Evolutionary conservation across 2,797 vertebrate species (phyloP).

Genomic region (Coluber constrictor): DNA sequence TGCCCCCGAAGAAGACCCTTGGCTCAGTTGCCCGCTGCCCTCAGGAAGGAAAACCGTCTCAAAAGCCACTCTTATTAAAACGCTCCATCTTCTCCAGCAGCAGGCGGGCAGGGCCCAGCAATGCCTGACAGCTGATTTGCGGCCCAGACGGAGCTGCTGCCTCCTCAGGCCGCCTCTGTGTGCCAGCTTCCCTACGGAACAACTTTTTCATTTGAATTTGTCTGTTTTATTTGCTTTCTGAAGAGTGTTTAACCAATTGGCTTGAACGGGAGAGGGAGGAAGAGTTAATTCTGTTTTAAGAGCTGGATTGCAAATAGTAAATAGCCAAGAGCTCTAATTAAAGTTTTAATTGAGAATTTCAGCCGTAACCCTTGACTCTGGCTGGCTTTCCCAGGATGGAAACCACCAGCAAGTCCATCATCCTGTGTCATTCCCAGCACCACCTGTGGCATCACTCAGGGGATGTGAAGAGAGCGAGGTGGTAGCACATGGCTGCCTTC

Average conservation of each 20-base stretch:
- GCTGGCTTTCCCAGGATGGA: not conserved
- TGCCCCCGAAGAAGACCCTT: not conserved
- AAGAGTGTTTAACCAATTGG: not conserved
- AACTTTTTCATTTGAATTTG: not conserved
- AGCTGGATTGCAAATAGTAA: not conserved
- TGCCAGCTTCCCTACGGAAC: conserved; percentile 12
- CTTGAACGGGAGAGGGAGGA: not conserved
- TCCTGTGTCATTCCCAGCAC: not conserved
- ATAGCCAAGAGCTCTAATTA: not conserved
- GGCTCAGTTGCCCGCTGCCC: not conserved
- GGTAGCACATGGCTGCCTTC: not conserved
- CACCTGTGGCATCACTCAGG: not conserved
- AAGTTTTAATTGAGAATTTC: not conserved
- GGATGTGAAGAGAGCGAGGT: not conserved
- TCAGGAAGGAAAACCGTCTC: not conserved
- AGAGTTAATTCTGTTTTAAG: not conserved
- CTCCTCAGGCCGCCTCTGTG: not conserved
- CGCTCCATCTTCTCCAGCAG: conserved; percentile 30
- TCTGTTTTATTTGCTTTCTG: not conserved
- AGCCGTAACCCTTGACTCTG: not conserved
- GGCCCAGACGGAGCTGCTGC: not conserved
- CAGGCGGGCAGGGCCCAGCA: not conserved
- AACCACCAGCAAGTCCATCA: no score
- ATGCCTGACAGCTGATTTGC: not conserved
- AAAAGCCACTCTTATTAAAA: not conserved